Percentiles rank a stretch among this genome's conserved stretches.
These are phyloP conservation scores for Peromyscus maniculatus DNA, from an alignment of 2,113 vertebrate genomes.

Conservation along the genomic window DNA sequence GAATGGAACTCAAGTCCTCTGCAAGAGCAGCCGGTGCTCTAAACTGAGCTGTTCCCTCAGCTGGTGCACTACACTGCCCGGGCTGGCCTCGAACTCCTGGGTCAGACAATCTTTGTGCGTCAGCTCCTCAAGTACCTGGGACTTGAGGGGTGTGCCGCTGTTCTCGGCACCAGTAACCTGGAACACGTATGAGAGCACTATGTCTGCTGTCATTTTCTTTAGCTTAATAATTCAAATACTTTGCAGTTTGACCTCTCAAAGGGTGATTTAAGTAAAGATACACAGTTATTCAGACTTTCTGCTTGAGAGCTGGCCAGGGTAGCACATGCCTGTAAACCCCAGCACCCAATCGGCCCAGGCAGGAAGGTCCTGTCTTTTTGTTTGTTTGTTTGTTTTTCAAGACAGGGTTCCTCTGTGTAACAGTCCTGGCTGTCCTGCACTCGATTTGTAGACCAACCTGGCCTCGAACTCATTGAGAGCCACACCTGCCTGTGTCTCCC, in stretches of 20 bases:
- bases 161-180: not conserved
- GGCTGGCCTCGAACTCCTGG: not conserved
- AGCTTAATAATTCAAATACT: conserved; percentile 14
- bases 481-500: too few species aligned
- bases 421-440: not conserved
- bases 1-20: not conserved
- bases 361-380: not conserved
- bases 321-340: not conserved
- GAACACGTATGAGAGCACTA: not conserved
- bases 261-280: conserved; percentile 7
- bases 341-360: not conserved
- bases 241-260: not conserved
- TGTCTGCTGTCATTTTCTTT: not conserved
- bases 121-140: not conserved
- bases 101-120: not conserved
- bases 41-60: not conserved
- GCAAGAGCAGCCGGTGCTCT: not conserved
- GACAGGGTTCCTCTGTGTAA: too few species aligned
- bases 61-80: too few species aligned
- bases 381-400: not conserved
- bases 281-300: not conserved
- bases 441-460: not conserved
- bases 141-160: not conserved
- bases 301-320: not conserved
- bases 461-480: too few species aligned